These are phyloP conservation scores for Ochotona curzoniae DNA, from an alignment of 2,113 vertebrate genomes.

Conservation along the genomic window DNA sequence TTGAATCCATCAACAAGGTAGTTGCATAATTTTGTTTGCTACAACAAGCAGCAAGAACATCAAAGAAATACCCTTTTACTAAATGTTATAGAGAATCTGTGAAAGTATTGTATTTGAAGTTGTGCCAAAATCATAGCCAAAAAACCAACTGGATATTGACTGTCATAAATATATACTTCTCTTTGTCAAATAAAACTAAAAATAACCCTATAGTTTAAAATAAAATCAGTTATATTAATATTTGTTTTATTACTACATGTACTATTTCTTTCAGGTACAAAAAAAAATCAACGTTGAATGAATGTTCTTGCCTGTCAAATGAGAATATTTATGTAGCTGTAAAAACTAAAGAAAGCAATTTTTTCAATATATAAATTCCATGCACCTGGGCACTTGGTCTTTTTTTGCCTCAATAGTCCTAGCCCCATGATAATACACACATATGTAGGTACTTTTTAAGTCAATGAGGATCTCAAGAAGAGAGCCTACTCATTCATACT, in stretches of 20 bases:
- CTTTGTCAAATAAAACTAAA: not conserved
- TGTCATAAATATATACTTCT: not conserved
- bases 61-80: not conserved
- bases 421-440: not conserved
- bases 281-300: not conserved
- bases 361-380: not conserved
- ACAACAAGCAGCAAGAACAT: not conserved
- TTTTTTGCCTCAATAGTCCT: not conserved
- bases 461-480: not conserved
- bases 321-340: not conserved
- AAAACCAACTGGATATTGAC: not conserved
- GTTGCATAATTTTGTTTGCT: not conserved
- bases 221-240: not conserved
- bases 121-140: not conserved
- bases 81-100: not conserved
- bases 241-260: not conserved
- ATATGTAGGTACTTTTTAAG: not conserved
- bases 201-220: not conserved
- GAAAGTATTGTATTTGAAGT: not conserved
- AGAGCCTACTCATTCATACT: not conserved
- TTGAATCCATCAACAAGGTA: not conserved
- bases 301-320: not conserved
- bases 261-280: not conserved
- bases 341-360: not conserved
- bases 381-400: not conserved